Base-by-base conservation (phyloP, 1,140 invertebrate genomes). In the Hylaeus anthracinus region DNA sequence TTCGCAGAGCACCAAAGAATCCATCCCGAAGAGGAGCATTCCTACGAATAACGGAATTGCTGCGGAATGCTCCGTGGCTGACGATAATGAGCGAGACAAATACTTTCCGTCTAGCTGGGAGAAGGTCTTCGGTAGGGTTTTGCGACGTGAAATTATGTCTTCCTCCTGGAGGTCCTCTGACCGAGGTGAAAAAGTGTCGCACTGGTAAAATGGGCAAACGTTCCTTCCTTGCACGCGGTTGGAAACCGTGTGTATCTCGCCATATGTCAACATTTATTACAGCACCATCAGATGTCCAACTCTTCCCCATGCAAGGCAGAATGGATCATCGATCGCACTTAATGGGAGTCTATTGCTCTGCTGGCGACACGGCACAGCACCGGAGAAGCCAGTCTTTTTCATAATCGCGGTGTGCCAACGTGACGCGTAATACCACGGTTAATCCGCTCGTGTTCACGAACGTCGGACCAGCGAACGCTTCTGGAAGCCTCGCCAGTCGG, bases 61-160 rank as follows among this genome's bases (percentile, higher is more conserved):
- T 14, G 58, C 41, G 45, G 72, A 82, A 78, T 82, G 74, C 48
- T 74, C 66, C 51, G 60, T 61, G 43, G 45, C 55, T 14, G 66
- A 73, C 39, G 55, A 79, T 82, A 84, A 82, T 72, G 63, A 78
- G 70, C 63, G 56, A 60, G 77, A 79, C 55, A 82, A 73, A 70
- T 82, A 84, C 48, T 64, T 76, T 69, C 3, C n/a, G 39, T 3
- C 6, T 70, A 14, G 15, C 15, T 45, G 9, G 1, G n/a, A 15
- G 58, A 41, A 6, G 4, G 41, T 26, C 76, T 67, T 48, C 48
- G 64, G 41, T 64, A 8, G 39, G 39, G 4, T 45, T 53, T 61
- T 15, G 67, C 12, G 48, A 60, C 8, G 26, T 43, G 15, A 56
- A 9, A 26, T 56, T 56, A 56, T 39, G 41, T 75, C 66, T 15